phyloP scores from a whole-genome alignment of 2,888 invertebrate genomes.

The Ichneumoninae sp. region DNA sequence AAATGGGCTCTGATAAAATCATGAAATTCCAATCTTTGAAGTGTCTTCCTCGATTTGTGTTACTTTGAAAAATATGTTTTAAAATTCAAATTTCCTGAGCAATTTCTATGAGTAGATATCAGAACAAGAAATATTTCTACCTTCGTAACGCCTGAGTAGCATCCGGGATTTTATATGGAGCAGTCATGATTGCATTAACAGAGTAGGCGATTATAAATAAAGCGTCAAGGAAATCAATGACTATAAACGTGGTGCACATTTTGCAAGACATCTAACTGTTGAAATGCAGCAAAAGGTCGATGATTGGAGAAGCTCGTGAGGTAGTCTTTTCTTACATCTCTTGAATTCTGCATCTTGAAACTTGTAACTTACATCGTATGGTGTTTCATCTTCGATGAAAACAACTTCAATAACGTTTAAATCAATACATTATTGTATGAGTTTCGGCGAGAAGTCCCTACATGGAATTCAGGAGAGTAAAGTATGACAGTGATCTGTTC shows the following conservation, averaged over 20 bases:
- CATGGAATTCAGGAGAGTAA: background rate
- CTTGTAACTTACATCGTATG: background rate
- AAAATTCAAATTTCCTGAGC: too few relatives aligned
- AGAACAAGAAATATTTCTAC: background rate
- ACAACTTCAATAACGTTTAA: background rate
- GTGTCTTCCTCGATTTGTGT: background rate
- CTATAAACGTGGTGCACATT: constrained; percentile 59
- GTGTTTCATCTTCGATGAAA: background rate
- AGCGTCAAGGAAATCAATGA: constrained; percentile 22
- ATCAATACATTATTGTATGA: background rate
- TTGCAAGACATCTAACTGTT: constrained; percentile 39
- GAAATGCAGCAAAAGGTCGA: constrained; percentile 24
- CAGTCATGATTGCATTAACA: constrained; percentile 29
- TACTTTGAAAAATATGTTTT: background rate
- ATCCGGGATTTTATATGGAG: constrained; percentile 38
- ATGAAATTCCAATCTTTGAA: background rate
- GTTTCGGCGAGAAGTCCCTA: background rate
- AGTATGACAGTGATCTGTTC: background rate
- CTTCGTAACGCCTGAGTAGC: background rate
- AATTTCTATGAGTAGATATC: too few relatives aligned
- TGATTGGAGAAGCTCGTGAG: background rate
- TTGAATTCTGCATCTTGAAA: too few relatives aligned
- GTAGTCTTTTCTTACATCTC: too few relatives aligned
- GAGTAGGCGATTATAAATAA: constrained; percentile 34
- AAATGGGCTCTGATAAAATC: background rate